Evolutionary conservation across 2,888 invertebrate species (phyloP).

Genomic region (Acrobasis consociella): DNA sequence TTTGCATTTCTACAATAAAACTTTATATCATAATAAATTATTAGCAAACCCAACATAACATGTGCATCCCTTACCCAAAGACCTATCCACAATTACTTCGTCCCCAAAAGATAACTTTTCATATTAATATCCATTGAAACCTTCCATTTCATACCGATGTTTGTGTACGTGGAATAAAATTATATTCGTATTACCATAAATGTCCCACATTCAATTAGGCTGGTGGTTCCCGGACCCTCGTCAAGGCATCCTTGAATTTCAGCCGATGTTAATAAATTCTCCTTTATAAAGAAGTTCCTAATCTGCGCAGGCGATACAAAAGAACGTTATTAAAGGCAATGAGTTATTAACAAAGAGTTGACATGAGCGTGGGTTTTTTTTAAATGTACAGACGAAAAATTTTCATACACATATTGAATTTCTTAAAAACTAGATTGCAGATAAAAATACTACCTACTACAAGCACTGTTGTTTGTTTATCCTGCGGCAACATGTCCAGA

Average conservation of each 20-base stretch:
- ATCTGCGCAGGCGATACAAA: constrained; percentile 41
- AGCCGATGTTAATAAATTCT: constrained; percentile 57
- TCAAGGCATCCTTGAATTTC: constrained; percentile 55
- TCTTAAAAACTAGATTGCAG: no score
- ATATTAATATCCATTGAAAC: constrained; percentile 24
- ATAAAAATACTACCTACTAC: no score
- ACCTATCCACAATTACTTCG: constrained; percentile 9
- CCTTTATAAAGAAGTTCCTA: constrained; percentile 48
- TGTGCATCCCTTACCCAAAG: background rate
- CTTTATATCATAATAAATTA: no score
- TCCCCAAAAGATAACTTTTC: constrained; percentile 20
- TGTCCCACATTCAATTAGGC: constrained; percentile 60
- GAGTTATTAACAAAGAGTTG: constrained; percentile 16
- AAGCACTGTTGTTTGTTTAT: no score
- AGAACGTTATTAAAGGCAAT: constrained; percentile 32
- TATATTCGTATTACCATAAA: constrained; percentile 36
- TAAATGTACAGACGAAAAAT: no score
- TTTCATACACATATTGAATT: no score
- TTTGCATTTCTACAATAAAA: no score
- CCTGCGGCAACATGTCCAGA: no score
- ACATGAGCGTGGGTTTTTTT: background rate
- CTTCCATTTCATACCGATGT: constrained; percentile 4
- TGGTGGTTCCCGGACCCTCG: constrained; percentile 54
- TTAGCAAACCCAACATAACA: no score
- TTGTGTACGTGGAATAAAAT: constrained; percentile 34